These are phyloP conservation scores for Hapalemur alaotrensis DNA, from an alignment of 2,797 vertebrate genomes.

Conservation along the genomic window DNA sequence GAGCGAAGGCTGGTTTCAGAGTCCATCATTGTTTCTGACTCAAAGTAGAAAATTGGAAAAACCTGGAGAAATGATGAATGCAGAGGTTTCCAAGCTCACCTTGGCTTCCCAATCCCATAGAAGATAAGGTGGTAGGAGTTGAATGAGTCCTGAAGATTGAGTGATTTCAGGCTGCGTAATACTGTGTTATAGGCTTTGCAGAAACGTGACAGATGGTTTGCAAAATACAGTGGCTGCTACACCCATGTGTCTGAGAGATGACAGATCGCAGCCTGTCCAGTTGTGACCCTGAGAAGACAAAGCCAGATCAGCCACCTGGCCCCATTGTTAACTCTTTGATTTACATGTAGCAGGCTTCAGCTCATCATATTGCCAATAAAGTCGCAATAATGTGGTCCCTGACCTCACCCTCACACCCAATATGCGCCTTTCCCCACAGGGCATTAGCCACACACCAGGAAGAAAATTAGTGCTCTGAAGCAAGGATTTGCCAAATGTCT, in stretches of 20 bases:
- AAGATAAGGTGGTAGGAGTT: constrained; percentile 48
- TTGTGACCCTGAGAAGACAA: neutral
- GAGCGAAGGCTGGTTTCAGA: neutral
- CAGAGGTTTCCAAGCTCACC: constrained; percentile 50
- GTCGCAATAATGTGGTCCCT: neutral
- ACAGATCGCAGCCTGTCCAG: constrained; percentile 29
- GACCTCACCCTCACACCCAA: neutral
- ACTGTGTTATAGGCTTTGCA: constrained; percentile 15
- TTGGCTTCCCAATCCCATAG: constrained; percentile 13
- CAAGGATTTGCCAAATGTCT: constrained; percentile 27
- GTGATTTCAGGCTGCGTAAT: constrained; percentile 71
- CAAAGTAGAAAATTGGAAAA: constrained; percentile 60
- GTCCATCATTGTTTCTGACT: neutral
- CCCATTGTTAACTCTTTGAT: constrained; percentile 49
- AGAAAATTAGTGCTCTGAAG: constrained; percentile 48
- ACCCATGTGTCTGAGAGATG: constrained; percentile 6
- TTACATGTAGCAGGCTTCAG: neutral
- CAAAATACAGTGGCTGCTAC: constrained; percentile 34
- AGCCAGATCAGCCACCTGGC: neutral
- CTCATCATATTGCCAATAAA: constrained; percentile 17
- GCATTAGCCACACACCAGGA: neutral
- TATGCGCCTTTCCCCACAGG: neutral
- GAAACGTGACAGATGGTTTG: constrained; percentile 63
- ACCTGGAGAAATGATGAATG: constrained; percentile 45
- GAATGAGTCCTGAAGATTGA: neutral